phyloP scores from a whole-genome alignment of 1,140 invertebrate genomes.

The Trichonephila clavata region DNA sequence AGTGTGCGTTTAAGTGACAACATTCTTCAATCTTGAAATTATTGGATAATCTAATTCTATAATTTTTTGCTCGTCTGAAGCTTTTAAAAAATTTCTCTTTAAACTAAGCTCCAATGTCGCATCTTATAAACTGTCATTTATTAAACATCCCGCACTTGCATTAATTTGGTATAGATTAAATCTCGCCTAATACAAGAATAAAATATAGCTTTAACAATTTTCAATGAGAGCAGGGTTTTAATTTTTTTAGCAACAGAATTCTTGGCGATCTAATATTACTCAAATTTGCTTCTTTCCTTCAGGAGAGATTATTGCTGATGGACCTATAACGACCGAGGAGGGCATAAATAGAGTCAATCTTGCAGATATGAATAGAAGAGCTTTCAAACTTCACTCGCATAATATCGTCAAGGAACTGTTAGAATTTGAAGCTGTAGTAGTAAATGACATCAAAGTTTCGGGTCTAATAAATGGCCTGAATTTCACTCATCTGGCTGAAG shows the following conservation, averaged over 20 bases:
- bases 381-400: slow-evolving; percentile 33
- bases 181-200: no score
- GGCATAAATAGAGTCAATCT: slow-evolving; percentile 58
- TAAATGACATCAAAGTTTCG: slow-evolving; percentile 20
- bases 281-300: no score
- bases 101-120: no score
- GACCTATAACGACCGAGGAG: slow-evolving; percentile 12
- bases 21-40: no score
- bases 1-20: no score
- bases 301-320: slow-evolving; percentile 23
- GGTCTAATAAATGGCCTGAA: slow-evolving; percentile 67
- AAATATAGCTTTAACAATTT: no score
- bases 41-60: no score
- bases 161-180: neutral
- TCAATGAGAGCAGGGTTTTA: neutral
- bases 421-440: slow-evolving; percentile 27
- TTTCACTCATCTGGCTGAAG: slow-evolving; percentile 34
- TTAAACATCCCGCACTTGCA: no score
- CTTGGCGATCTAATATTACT: neutral
- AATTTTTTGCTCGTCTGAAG: no score
- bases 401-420: slow-evolving; percentile 10
- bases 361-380: slow-evolving; percentile 19
- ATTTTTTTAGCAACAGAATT: no score
- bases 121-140: no score
- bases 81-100: no score